Base-by-base conservation (phyloP, 2,113 vertebrate species). In the Ceuthmochares aereus region DNA sequence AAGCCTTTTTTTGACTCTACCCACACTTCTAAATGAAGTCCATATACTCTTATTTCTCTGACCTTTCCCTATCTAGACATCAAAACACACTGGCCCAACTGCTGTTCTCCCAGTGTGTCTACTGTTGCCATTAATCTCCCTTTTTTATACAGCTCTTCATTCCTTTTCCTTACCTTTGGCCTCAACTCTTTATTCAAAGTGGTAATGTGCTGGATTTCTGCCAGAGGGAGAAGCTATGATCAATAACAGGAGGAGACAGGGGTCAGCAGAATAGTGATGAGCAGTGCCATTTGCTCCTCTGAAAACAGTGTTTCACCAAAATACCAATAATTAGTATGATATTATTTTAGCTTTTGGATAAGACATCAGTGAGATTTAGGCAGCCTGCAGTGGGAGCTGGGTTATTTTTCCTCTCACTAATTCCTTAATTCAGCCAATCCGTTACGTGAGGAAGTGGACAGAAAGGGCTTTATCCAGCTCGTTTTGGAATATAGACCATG, bases 101-200 rank as follows among this genome's bases (percentile, higher is more conserved):
- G 94, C 95, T 77, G 56, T 93, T 96, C 89, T 89, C 87, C 91
- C 87, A 79, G 80, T 89, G 77, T 95, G 93, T 89, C 80, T 94
- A 59, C 89, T 58, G 66, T 49, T 94, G 87, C 93, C 87, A 93
- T 96, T 96, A 95, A 95, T 95, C 95, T 97, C 74, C 54, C 66
- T 92, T 96, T 93, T 89, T 89, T 89, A 87, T 30, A 82, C 84
- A 91, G 91, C 87, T 95, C 81, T 91, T 95, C 93, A 82, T 96
- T 95, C 80, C 74, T 87, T 91, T 92, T 91, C 94, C 74, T 95
- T 95, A 95, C 93, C 95, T 97, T 92, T 95, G 93, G 93, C 96
- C 96, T 92, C 81, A 94, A 37, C 84, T 95, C 95, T 91, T 89
- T 95, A 97, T 95, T 97, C 96, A 95, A 95, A 94, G 93, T 94